Conservation (phyloP, 2,888 invertebrate genomes). For the Himalopsyche japonica region DNA sequence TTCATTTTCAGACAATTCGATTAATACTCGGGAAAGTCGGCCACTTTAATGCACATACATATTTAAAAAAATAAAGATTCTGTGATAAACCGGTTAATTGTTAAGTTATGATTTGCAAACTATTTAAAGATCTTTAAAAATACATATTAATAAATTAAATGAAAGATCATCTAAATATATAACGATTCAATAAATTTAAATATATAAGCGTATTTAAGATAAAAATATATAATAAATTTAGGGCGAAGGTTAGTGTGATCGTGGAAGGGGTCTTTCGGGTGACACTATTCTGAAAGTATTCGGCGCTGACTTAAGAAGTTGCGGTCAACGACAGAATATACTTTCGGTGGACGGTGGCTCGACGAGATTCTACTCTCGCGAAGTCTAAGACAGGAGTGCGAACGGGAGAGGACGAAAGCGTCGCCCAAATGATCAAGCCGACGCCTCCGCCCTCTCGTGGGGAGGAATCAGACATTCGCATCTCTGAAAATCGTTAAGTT, state of each 20-base stretch:
- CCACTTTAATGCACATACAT: slow-evolving; percentile 24
- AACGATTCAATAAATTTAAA: background rate
- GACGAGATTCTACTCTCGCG: background rate
- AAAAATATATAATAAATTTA: slow-evolving; percentile 17
- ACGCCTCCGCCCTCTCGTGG: background rate
- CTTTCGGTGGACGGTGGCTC: background rate
- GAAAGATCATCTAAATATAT: slow-evolving; percentile 15
- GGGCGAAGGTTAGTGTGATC: slow-evolving; percentile 33
- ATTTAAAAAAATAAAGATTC: slow-evolving; percentile 53
- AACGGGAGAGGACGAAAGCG: background rate
- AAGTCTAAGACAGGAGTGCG: background rate
- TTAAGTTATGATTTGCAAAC: slow-evolving; percentile 67
- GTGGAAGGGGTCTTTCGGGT: background rate
- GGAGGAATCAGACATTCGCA: background rate
- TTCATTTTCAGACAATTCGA: background rate
- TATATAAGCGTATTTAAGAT: background rate
- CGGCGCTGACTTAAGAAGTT: background rate
- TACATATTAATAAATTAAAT: slow-evolving; percentile 1
- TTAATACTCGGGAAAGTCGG: background rate
- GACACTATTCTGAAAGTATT: background rate
- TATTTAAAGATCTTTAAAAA: slow-evolving; percentile 7
- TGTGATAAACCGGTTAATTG: slow-evolving; percentile 72
- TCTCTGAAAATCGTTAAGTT: slow-evolving; percentile 7
- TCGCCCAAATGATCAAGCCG: background rate
- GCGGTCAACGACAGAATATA: background rate